Base-by-base conservation (phyloP, 23 tunicate genomes). In the Halocynthia roretzi region DNA sequence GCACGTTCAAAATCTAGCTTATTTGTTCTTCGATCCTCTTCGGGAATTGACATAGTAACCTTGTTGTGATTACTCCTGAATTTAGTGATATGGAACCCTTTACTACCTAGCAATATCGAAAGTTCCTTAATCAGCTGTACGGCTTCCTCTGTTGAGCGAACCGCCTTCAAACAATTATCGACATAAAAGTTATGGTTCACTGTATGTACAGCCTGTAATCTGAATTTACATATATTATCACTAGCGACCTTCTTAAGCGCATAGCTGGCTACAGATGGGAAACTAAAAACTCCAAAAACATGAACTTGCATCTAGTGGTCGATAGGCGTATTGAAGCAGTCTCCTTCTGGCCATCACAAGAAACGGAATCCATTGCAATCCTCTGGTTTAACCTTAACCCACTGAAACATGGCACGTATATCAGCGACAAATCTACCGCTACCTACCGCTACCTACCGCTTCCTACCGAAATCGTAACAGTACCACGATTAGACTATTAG, bases 351-450 rank as follows among this genome's bases (percentile, higher is more conserved):
- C 70, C 80, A 76, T 50, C 80, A 76, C 9, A 76, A 52, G 23
- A 76, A 76, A 8, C 80, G 51, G 11, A 58, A 49, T 5, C 70
- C 80, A 61, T 76, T 69, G 23, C 62, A 52, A 56, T 60, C 80
- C 5, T 10, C 11, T 53, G 80, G 80, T 31, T 78, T 15, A 0
- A 84, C 87, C n/a, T 51, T 70, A n/a, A 84, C 87, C 52, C 76
- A 76, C 67, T 84, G 56, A 56, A 77, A 77, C 82, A 84, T 84
- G n/a, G 82, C 82, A 19, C 71, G 77, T n/a, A 84, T 70, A 21
- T 84, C 77, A 6, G 63, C 82, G 8, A 68, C 77, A 10, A 84
- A 10, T 7, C 82, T 18, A 84, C 68, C 9, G 68, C 68, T 61
- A 76, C 77, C 50, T 62, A 51, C 7, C 87, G 76, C 83, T 18